phyloP scores from a whole-genome alignment of 2,888 invertebrate genomes.

The Andrena hattorfiana region DNA sequence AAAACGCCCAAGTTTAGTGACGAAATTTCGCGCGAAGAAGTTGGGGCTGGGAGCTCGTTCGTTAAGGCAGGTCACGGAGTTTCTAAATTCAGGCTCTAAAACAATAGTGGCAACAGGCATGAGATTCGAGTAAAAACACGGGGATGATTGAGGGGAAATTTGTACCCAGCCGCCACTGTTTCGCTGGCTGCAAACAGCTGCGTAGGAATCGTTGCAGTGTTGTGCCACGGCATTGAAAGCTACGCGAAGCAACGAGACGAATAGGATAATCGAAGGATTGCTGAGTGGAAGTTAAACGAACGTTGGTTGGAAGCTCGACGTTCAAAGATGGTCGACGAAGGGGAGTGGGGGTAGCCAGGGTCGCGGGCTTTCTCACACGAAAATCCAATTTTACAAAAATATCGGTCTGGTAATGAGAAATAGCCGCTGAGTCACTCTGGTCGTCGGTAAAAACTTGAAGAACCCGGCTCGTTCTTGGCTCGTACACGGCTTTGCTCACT shows the following conservation, averaged over 20 bases:
- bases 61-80: background rate
- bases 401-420: conserved; percentile 83
- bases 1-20: background rate
- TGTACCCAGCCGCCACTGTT: too few relatives aligned
- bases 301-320: conserved; percentile 1
- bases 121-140: too few relatives aligned
- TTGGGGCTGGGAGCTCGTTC: background rate
- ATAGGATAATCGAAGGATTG: background rate
- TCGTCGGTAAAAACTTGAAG: conserved; percentile 77
- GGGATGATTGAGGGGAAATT: too few relatives aligned
- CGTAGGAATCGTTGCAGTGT: too few relatives aligned
- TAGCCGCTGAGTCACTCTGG: conserved; percentile 81
- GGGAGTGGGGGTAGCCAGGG: conserved; percentile 52
- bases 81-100: background rate
- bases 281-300: background rate
- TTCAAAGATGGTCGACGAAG: conserved; percentile 27
- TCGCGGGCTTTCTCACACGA: conserved; percentile 77
- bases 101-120: background rate
- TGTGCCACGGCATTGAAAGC: too few relatives aligned
- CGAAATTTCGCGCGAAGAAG: conserved; percentile 14
- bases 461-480: conserved; percentile 64
- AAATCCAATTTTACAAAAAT: conserved; percentile 85
- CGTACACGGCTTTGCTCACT: conserved; percentile 53
- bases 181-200: too few relatives aligned
- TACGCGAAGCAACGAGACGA: background rate